Conservation (phyloP, 2,888 invertebrate species). For the Ramazzottius varieornatus region DNA sequence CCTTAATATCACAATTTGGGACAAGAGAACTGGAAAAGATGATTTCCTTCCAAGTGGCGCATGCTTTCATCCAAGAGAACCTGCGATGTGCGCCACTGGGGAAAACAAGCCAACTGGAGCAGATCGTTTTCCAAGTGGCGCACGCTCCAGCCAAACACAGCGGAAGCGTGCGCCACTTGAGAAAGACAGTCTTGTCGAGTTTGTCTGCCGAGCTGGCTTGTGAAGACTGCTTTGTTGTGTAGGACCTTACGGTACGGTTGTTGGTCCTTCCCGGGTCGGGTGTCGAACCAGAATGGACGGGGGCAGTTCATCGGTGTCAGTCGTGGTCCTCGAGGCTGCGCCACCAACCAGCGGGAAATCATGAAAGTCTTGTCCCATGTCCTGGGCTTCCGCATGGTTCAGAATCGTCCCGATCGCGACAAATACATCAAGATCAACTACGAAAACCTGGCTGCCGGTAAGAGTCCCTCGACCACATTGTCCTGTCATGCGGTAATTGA, state of each 20-base stretch:
- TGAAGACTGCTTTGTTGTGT: no score
- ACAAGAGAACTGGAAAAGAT: no score
- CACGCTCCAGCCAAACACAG: no score
- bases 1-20: neutral
- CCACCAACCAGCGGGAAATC: neutral
- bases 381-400: neutral
- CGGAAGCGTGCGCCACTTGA: no score
- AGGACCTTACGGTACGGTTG: neutral
- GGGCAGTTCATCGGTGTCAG: neutral
- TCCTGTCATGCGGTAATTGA: no score
- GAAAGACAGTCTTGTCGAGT: no score
- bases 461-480: neutral
- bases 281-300: neutral
- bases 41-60: no score
- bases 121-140: no score
- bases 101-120: no score
- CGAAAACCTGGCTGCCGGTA: neutral
- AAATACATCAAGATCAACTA: neutral
- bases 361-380: neutral
- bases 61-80: no score
- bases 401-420: neutral
- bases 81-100: no score
- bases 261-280: constrained; percentile 3
- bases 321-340: neutral
- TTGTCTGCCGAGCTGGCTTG: no score